A percentile compares a stretch with the other conserved stretches of the same genome.
phyloP scores from a whole-genome alignment of 2,888 invertebrate genomes.

The Schizaphis graminum region DNA sequence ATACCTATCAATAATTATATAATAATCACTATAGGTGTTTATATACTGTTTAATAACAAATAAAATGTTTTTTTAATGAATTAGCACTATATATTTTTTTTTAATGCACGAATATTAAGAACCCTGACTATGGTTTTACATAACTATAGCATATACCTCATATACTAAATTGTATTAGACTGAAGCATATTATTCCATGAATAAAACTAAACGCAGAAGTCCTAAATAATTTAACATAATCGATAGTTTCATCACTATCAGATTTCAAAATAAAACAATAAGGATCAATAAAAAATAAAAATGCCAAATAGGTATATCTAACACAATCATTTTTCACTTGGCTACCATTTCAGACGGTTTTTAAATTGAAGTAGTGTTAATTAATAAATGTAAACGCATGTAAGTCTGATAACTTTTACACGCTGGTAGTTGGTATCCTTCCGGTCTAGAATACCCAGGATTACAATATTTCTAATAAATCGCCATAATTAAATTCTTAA shows the following conservation, averaged over 20 bases:
- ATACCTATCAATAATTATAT: not conserved
- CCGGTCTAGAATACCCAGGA: not conserved
- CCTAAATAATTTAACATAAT: not conserved
- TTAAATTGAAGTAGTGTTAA: not conserved
- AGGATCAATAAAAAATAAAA: not conserved
- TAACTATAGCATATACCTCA: not conserved
- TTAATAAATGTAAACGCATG: not conserved
- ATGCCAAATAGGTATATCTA: not conserved
- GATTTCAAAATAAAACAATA: not conserved
- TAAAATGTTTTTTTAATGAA: not conserved
- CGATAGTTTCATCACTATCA: not conserved
- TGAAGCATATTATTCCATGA: not conserved
- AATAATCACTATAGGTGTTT: not conserved
- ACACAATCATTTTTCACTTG: not conserved
- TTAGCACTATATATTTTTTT: not conserved
- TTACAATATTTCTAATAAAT: not conserved
- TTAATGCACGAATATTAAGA: not conserved
- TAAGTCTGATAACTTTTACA: not conserved
- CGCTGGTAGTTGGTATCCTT: not conserved
- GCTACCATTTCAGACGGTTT: not conserved
- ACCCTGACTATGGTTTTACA: not conserved
- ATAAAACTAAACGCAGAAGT: not conserved
- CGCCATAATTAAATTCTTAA: not conserved
- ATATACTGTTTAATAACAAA: not conserved
- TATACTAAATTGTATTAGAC: not conserved